Conservation (phyloP, 2,113 vertebrate genomes). For the Scomber japonicus region DNA sequence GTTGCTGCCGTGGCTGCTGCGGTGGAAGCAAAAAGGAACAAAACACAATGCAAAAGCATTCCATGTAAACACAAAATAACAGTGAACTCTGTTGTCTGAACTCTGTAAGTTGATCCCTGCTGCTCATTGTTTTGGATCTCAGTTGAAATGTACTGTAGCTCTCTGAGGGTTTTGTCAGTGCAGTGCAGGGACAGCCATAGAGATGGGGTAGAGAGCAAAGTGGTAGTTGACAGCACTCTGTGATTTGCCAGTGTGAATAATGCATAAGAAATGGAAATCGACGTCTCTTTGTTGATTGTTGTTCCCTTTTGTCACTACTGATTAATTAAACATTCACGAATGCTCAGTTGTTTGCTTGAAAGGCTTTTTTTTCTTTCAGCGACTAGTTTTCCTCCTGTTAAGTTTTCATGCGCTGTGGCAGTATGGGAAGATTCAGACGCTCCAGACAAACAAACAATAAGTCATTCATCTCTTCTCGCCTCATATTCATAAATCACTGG, state of each 20-base stretch:
- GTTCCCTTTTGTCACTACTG: conserved; percentile 85
- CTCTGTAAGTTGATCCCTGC: conserved; percentile 66
- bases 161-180: conserved; percentile 77
- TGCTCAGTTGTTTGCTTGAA: conserved; percentile 80
- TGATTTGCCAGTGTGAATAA: conserved; percentile 78
- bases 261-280: conserved; percentile 80
- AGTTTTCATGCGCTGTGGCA: conserved; percentile 79
- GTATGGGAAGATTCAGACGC: conserved; percentile 69
- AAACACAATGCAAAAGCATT: conserved; percentile 58
- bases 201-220: conserved; percentile 66
- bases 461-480: conserved; percentile 59
- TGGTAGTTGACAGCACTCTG: conserved; percentile 78
- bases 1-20: not conserved
- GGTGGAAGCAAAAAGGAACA: conserved; percentile 58
- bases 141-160: conserved; percentile 71
- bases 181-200: conserved; percentile 70
- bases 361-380: conserved; percentile 71
- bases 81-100: conserved; percentile 71
- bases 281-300: conserved; percentile 83
- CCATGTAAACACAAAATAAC: conserved; percentile 71
- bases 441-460: conserved; percentile 75
- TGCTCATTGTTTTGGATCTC: conserved; percentile 67
- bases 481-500: conserved; percentile 70
- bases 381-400: conserved; percentile 78
- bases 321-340: conserved; percentile 88